These are phyloP conservation scores for Tupiocoris notatus DNA, from an alignment of 2,888 invertebrate genomes.

Conservation along the genomic window DNA sequence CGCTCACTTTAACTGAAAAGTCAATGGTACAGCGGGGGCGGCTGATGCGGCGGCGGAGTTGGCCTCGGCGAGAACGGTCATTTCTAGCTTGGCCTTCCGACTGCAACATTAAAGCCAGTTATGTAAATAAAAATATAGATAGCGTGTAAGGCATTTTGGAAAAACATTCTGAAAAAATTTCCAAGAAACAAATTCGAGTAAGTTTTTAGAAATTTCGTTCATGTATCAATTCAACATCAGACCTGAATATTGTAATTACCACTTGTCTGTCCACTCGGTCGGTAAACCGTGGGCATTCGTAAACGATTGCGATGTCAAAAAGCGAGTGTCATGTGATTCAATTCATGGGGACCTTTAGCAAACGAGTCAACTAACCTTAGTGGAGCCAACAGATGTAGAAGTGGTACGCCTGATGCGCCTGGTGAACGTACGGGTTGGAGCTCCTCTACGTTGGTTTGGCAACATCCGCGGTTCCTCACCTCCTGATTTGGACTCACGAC, in stretches of 20 bases:
- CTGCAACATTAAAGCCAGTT: too few species aligned
- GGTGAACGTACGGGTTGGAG: slow-evolving; percentile 37
- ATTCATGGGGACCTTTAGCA: too few species aligned
- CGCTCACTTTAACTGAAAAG: slow-evolving; percentile 61
- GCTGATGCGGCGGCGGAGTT: slow-evolving; percentile 38
- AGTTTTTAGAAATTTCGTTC: too few species aligned
- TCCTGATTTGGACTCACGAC: background rate
- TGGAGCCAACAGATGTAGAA: slow-evolving; percentile 29
- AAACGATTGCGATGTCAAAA: too few species aligned
- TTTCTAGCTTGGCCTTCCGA: background rate
- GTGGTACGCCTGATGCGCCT: slow-evolving; percentile 26
- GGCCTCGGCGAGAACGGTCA: slow-evolving; percentile 8
- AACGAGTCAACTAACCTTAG: too few species aligned
- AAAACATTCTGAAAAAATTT: too few species aligned
- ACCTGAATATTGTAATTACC: too few species aligned
- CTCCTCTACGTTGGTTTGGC: slow-evolving; percentile 18
- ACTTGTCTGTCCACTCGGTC: too few species aligned
- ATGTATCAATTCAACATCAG: too few species aligned
- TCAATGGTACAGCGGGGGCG: slow-evolving; percentile 47
- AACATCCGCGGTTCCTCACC: background rate
- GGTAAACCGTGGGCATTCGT: too few species aligned
- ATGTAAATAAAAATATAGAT: background rate
- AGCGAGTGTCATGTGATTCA: too few species aligned
- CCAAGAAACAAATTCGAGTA: too few species aligned
- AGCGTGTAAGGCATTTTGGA: background rate